Base-by-base conservation (phyloP, 2,113 vertebrate species). In the Sprattus sprattus region DNA sequence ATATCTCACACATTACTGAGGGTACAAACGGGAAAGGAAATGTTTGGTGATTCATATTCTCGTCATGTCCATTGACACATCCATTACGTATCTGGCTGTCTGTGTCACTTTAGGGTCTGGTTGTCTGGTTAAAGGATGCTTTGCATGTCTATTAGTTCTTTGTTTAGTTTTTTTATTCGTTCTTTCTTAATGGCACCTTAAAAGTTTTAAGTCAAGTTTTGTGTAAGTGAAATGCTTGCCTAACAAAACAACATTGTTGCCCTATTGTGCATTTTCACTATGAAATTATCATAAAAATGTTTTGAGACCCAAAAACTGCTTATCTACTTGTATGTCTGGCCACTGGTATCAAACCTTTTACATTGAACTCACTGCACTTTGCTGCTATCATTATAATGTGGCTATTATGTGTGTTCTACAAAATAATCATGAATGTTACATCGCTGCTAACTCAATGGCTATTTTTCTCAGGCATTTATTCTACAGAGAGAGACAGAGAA, bases 391-490 rank as follows among this genome's bases (percentile, higher is more conserved):
- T 49, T 49, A 49, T 9, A 49, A 49, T 81, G 46, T 13, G 39
- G 8, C 3, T 50, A 39, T 83, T 7, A 39, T 39, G 39, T 54
- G 28, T 78, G 28, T 15, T 78, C 11, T n/a, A 67, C 54, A 18
- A 75, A 85, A 39, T 46, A 45, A 60, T 81, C n/a, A 84, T 71
- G 49, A 50, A 82, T 16, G 4, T 75, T 75, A 78, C 71, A 78
- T 78, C 71, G 39, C 28, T 44, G 71, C 32, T 15, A 67, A 83
- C 50, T 89, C 71, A 2, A 67, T n/a, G 11, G n/a, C 1, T 39
- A 39, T 2, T 39, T 39, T 54, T 86, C 57, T 82, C 20, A 39
- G 67, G 49, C 84, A 32, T 78, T 67, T 78, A 78, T 2, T 32
- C 39, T 39, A 39, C 39, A 39, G 13, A 0, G 13, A 78, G 71